Evolutionary conservation across 2,888 invertebrate genomes (phyloP), one percentile per base, ranked within the genome.

Genomic region (Tetragonisca angustula): DNA sequence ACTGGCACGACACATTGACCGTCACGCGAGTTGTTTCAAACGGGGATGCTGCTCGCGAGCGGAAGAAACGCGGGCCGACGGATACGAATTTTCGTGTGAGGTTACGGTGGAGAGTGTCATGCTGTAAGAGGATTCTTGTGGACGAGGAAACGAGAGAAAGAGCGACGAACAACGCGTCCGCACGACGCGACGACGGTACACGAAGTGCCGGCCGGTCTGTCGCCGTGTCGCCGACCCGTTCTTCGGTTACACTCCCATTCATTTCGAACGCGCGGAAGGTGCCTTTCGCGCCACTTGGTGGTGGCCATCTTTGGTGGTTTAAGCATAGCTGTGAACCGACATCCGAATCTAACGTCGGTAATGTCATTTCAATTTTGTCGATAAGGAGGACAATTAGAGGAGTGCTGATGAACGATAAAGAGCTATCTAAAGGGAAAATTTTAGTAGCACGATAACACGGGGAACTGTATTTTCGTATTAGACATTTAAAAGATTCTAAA

Each of bases 171-270:
- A 36, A 81, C 36, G 85, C 85, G 84, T 83, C 87, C 90, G 90
- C 86, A 83, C 93, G 91, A 89, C 92, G 87, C 93, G 93, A 91
- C 93, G 92, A 91, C 90, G 91, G 91, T 91, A 90, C 93, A 92
- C 93, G 88, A 91, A 94, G 91, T 94, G 93, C 93, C 92, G 91
- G 91, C 91, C 91, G 92, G 91, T 86, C 81, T 82, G 85, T 81
- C 84, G 83, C 67, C 85, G 67, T 80, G 79, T 78, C 79, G 78
- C 65, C 84, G 83, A 89, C 85, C 85, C 83, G 83, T 87, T 82
- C 85, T 80, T 76, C 72, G 77, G 67, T 82, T 79, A 75, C 81
- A 86, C 87, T 89, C 85, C 87, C 90, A 89, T 92, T 91, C 89
- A 89, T 86, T 89, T 89, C 82, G 76, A 81, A 79, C 62, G 43